phyloP scores from a whole-genome alignment of 2,113 vertebrate species.

The Caranx ignobilis region DNA sequence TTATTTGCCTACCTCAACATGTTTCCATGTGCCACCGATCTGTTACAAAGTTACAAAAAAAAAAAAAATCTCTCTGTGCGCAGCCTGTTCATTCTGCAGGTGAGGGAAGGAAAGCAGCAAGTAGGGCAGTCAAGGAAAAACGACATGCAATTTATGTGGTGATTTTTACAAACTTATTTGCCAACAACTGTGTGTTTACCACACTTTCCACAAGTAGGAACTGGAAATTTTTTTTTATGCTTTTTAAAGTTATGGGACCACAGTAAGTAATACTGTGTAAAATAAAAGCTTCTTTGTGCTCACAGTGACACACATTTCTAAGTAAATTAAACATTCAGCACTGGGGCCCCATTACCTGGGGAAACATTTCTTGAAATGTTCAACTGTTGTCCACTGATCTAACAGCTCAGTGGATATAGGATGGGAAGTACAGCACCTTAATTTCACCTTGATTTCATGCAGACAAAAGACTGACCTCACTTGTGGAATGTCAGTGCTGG shows the following conservation, averaged over 20 bases:
- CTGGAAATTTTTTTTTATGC: conserved; percentile 54
- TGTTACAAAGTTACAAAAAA: conserved; percentile 37
- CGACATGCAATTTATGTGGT: conserved; percentile 10
- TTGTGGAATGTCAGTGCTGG: conserved; percentile 78
- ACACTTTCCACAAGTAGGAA: conserved; percentile 63
- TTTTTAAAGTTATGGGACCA: conserved; percentile 40
- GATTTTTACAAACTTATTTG: conserved; percentile 39
- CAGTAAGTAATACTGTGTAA: conserved; percentile 59
- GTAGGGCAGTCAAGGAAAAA: conserved; percentile 21
- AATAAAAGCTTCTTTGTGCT: conserved; percentile 71
- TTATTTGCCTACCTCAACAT: conserved; percentile 76
- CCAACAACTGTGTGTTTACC: conserved; percentile 57
- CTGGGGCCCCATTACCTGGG: background rate
- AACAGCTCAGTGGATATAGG: conserved; percentile 33
- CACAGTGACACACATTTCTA: conserved; percentile 35
- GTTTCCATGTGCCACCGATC: conserved; percentile 75
- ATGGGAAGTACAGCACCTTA: conserved; percentile 53
- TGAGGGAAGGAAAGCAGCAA: conserved; percentile 29
- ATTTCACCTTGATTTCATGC: conserved; percentile 62
- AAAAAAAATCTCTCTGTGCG: conserved; percentile 18
- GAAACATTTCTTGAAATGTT: conserved; percentile 10
- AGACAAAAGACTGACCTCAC: conserved; percentile 79
- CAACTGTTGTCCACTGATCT: conserved; percentile 11
- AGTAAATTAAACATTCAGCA: conserved; percentile 38
- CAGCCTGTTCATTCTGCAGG: conserved; percentile 45